Evolutionary conservation across 2,888 invertebrate species (phyloP).

Genomic region (Argyresthia albistria): DNA sequence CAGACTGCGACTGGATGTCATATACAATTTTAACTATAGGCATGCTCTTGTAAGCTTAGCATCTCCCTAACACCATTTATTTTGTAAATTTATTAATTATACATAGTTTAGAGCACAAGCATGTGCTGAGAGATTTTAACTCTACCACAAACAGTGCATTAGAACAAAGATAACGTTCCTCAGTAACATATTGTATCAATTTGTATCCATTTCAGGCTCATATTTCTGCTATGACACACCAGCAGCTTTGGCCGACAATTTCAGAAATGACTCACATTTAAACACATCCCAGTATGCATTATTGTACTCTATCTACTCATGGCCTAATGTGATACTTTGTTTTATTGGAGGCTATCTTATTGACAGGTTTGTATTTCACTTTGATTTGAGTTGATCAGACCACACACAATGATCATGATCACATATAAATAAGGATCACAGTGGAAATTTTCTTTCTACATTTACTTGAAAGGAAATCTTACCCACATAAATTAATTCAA

Average conservation of each 20-base stretch:
- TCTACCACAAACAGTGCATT: too few species aligned
- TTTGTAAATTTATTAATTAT: too few species aligned
- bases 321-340: constrained; percentile 97
- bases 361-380: constrained; percentile 76
- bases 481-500: too few species aligned
- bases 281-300: constrained; percentile 87
- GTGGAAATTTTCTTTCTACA: not conserved
- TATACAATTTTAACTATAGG: too few species aligned
- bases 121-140: not conserved
- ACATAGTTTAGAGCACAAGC: too few species aligned
- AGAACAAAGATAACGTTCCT: too few species aligned
- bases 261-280: constrained; percentile 84
- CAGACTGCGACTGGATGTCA: too few species aligned
- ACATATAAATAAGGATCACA: not conserved
- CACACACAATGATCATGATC: not conserved
- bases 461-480: not conserved
- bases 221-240: constrained; percentile 99
- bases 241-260: constrained; percentile 91
- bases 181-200: too few species aligned
- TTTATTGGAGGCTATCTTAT: constrained; percentile 97
- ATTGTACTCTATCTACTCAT: constrained; percentile 95
- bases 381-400: too few species aligned
- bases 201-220: constrained; percentile 76
- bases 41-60: too few species aligned
- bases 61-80: too few species aligned